phyloP scores from a whole-genome alignment of 1,140 invertebrate species.

The Magallana angulata region DNA sequence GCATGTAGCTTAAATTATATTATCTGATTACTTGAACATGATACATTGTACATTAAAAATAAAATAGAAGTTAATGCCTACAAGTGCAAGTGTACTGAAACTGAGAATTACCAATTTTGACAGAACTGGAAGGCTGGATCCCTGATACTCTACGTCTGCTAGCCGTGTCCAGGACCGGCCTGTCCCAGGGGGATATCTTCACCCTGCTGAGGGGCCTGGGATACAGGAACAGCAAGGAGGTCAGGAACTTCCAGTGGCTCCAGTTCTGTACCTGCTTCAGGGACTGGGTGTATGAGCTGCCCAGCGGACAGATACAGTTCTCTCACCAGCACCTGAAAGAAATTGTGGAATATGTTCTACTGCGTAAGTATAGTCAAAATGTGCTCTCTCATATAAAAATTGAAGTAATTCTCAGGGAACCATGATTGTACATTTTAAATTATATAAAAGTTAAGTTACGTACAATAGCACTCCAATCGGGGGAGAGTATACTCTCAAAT shows the following conservation, averaged over 20 bases:
- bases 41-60: too few species aligned
- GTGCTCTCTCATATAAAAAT: too few species aligned
- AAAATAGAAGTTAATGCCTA: too few species aligned
- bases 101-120: background rate
- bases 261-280: slow-evolving; percentile 70
- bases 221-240: slow-evolving; percentile 69
- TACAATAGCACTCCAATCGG: too few species aligned
- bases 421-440: background rate
- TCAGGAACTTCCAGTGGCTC: slow-evolving; percentile 74
- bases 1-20: too few species aligned
- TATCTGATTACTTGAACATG: too few species aligned
- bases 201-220: slow-evolving; percentile 69
- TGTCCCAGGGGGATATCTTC: slow-evolving; percentile 71
- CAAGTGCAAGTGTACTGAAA: too few species aligned
- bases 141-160: slow-evolving; percentile 75
- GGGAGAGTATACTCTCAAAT: too few species aligned
- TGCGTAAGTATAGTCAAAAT: slow-evolving; percentile 69
- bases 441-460: too few species aligned
- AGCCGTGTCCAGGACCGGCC: slow-evolving; percentile 72
- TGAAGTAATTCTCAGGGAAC: background rate
- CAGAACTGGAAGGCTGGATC: slow-evolving; percentile 77
- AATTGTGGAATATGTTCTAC: slow-evolving; percentile 73
- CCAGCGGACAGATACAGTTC: slow-evolving; percentile 73
- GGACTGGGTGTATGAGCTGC: slow-evolving; percentile 67
- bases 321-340: slow-evolving; percentile 76